Evolutionary conservation across 1,140 invertebrate species (phyloP).

Genomic region (Bombus fervidus): DNA sequence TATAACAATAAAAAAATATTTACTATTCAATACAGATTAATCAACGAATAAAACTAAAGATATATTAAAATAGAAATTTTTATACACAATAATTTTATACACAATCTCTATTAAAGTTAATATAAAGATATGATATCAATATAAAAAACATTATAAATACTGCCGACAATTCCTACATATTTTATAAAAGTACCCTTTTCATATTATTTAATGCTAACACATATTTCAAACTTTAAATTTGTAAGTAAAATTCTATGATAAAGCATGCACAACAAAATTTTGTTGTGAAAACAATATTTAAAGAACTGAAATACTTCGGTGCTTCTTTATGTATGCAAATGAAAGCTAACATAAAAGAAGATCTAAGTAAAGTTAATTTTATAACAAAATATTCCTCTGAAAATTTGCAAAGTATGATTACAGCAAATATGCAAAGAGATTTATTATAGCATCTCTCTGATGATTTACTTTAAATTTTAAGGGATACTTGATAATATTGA

Average conservation of each 20-base stretch:
- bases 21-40: not conserved
- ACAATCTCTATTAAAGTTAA: conserved; percentile 15
- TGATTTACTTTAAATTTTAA: conserved; percentile 32
- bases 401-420: conserved; percentile 31
- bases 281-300: not conserved
- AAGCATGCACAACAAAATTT: not conserved
- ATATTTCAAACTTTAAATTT: not conserved
- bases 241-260: not conserved
- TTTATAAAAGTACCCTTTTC: not conserved
- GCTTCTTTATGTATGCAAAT: not conserved
- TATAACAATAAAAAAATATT: conserved; percentile 1
- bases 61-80: conserved; percentile 26
- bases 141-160: conserved; percentile 39
- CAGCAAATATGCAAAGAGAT: not conserved
- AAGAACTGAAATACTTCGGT: not conserved
- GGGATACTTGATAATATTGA: conserved; percentile 25
- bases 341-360: not conserved
- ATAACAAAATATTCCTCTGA: not conserved
- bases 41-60: not conserved
- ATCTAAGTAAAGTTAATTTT: not conserved
- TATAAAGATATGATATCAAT: conserved; percentile 25
- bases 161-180: conserved; percentile 16
- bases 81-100: conserved; percentile 29
- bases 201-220: not conserved
- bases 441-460: conserved; percentile 6